Evolutionary conservation across 2,888 invertebrate species (phyloP).

Genomic region (Chalcis sispes): DNA sequence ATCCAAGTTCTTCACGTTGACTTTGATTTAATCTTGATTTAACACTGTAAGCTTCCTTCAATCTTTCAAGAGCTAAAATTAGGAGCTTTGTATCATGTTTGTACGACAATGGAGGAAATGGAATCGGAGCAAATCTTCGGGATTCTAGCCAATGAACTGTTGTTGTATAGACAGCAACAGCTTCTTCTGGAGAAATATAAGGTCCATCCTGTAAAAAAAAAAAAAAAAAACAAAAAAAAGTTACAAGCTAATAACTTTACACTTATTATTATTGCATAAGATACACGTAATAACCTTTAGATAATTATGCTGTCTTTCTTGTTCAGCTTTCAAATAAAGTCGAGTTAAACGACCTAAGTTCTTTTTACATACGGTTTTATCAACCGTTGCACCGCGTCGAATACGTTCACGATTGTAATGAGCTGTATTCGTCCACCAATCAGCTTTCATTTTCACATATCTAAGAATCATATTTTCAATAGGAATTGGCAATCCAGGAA

Average conservation of each 20-base stretch:
- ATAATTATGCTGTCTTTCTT: conserved; percentile 99
- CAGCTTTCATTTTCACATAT: conserved; percentile 99
- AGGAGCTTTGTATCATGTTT: conserved; percentile 99
- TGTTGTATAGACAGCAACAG: conserved; percentile 99
- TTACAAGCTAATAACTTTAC: conserved; percentile 14
- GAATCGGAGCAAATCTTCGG: conserved; percentile 98
- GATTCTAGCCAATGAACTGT: conserved; percentile 99
- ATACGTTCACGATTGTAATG: conserved; percentile 99
- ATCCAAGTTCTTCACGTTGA: conserved; percentile 97
- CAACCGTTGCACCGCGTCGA: conserved; percentile 99
- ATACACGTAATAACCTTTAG: conserved; percentile 82
- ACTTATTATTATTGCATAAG: neutral
- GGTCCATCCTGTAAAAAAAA: conserved; percentile 89
- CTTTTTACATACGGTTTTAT: conserved; percentile 99
- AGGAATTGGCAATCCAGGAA: conserved; percentile 98
- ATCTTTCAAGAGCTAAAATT: conserved; percentile 95
- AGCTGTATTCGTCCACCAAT: conserved; percentile 99
- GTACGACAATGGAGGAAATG: conserved; percentile 99
- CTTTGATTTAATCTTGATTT: conserved; percentile 98
- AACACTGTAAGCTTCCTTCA: conserved; percentile 98
- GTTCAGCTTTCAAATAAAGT: conserved; percentile 97
- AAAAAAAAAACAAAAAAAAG: conserved; percentile 35
- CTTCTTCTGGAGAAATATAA: conserved; percentile 99
- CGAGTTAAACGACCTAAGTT: conserved; percentile 98
- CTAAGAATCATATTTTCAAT: conserved; percentile 99